Conservation (phyloP, 1,140 invertebrate species). For the Apis florea region DNA sequence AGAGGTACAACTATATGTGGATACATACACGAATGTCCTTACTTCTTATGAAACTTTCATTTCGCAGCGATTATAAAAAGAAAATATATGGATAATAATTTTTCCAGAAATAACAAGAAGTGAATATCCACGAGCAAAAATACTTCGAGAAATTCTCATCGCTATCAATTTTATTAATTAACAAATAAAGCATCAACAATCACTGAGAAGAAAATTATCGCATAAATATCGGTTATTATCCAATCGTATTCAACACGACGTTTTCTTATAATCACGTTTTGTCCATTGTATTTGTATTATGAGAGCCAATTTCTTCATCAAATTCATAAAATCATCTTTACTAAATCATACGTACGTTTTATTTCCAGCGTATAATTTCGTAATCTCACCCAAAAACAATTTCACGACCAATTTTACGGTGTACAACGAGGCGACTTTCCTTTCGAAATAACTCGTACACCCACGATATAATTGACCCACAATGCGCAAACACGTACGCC, state of each 20-base stretch:
- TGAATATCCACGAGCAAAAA: too few species aligned
- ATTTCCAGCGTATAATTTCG: background rate
- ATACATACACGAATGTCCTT: background rate
- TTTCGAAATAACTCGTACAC: background rate
- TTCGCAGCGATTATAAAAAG: background rate
- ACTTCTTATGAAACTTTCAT: constrained; percentile 15
- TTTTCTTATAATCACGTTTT: background rate
- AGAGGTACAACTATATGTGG: background rate
- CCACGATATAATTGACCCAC: background rate
- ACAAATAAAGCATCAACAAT: background rate
- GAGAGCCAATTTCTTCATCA: background rate
- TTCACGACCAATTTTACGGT: background rate
- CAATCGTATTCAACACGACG: background rate
- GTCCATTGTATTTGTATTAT: background rate
- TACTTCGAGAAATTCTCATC: too few species aligned
- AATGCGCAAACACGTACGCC: background rate
- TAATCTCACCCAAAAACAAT: background rate
- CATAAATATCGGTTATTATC: background rate
- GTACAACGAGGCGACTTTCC: background rate
- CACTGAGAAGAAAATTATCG: background rate
- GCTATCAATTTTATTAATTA: background rate
- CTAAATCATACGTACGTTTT: background rate
- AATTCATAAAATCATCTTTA: background rate
- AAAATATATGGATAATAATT: too few species aligned
- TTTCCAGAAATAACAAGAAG: too few species aligned